A percentile compares a stretch with the other conserved stretches of the same genome.
Conservation (phyloP, 2,113 vertebrate genomes). For the Nothobranchius kuhntae region DNA sequence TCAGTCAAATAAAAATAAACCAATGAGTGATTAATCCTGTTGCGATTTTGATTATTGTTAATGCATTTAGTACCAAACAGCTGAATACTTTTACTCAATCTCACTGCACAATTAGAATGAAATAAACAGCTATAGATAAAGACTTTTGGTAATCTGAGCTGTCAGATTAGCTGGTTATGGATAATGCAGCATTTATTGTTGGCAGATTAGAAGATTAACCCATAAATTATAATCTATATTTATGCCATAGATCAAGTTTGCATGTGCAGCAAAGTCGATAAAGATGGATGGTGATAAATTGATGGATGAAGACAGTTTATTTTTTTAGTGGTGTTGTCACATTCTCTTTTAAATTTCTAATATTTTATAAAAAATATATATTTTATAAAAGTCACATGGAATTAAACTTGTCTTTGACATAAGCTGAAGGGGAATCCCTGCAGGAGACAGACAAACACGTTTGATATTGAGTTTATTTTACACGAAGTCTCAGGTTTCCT, state of each 20-base stretch:
- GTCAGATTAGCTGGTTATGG: not conserved
- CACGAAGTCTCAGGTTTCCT: not conserved
- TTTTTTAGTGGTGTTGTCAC: constrained; percentile 9
- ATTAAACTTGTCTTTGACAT: not conserved
- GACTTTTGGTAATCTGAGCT: not conserved
- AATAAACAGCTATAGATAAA: not conserved
- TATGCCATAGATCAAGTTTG: not conserved
- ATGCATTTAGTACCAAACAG: not conserved
- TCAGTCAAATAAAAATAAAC: not conserved
- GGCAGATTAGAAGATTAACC: constrained; percentile 6
- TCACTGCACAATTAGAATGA: not conserved
- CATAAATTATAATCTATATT: not conserved
- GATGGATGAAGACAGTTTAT: constrained; percentile 1
- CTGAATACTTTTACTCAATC: no score
- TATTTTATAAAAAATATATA: not conserved
- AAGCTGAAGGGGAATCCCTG: not conserved
- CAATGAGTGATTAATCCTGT: not conserved
- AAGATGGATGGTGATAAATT: not conserved
- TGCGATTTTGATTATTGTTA: no score
- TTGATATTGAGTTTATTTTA: not conserved
- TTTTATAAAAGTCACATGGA: not conserved
- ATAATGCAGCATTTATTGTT: constrained; percentile 1
- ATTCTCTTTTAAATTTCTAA: not conserved
- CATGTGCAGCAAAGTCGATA: not conserved
- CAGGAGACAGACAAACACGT: not conserved